phyloP scores from a whole-genome alignment of 2,888 invertebrate species.

The Eupsilia transversa region DNA sequence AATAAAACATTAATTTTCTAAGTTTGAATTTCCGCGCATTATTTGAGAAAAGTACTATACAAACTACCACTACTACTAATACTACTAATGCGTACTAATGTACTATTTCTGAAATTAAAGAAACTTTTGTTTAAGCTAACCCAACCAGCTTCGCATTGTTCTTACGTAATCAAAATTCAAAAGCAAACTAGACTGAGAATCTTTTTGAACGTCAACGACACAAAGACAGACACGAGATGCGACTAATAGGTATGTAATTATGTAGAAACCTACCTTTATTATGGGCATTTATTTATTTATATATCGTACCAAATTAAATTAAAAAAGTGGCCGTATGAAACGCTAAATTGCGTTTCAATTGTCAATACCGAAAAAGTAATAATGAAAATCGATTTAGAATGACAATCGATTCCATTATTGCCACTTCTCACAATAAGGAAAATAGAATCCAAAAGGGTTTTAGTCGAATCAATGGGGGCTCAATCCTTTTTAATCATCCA shows the following conservation, averaged over 20 bases:
- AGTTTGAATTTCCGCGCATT: too few species aligned
- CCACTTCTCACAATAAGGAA: background rate
- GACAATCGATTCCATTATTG: conserved; percentile 5
- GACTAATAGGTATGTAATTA: background rate
- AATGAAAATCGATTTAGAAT: background rate
- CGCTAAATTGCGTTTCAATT: background rate
- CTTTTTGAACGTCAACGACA: background rate
- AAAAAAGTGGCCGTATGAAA: background rate
- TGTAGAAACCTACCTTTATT: too few species aligned
- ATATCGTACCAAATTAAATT: background rate
- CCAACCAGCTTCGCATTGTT: too few species aligned
- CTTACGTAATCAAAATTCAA: background rate
- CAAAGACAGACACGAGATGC: background rate
- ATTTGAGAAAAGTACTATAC: too few species aligned
- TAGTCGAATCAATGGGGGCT: background rate
- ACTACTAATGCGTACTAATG: too few species aligned
- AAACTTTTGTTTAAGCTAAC: background rate
- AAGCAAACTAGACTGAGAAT: background rate
- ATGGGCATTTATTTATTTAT: background rate
- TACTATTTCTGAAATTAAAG: too few species aligned
- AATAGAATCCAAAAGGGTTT: background rate
- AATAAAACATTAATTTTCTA: too few species aligned
- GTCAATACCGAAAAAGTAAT: background rate
- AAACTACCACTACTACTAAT: too few species aligned
- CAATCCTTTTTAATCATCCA: background rate